phyloP scores from a whole-genome alignment of 2,113 vertebrate genomes.

The Coturnix japonica region DNA sequence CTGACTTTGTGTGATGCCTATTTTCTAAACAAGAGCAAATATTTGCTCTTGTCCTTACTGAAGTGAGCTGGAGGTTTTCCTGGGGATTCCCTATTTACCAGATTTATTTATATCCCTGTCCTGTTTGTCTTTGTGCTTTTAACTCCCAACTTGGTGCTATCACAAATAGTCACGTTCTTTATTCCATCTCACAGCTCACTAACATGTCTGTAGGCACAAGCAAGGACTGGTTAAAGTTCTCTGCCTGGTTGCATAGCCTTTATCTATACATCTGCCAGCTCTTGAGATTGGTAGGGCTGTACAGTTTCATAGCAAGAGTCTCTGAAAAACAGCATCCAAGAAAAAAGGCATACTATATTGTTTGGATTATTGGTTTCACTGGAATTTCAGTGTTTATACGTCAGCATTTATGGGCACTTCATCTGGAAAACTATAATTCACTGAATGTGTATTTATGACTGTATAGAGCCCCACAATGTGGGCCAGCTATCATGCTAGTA shows the following conservation, averaged over 20 bases:
- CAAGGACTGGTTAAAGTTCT: neutral
- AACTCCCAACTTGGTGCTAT: neutral
- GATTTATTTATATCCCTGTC: neutral
- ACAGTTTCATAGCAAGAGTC: neutral
- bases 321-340: neutral
- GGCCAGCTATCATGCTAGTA: neutral
- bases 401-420: neutral
- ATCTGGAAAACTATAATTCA: neutral
- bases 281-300: neutral
- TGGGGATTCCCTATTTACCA: neutral
- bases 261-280: neutral
- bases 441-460: neutral
- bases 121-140: neutral
- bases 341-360: neutral
- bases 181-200: neutral
- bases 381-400: conserved; percentile 2
- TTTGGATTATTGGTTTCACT: neutral
- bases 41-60: neutral
- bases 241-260: accelerated
- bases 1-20: neutral
- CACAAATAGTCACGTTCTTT: neutral
- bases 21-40: neutral
- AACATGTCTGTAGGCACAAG: no score
- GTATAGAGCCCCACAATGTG: neutral
- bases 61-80: neutral